These are phyloP conservation scores for Nestor notabilis DNA, from an alignment of 2,113 vertebrate species.

Conservation along the genomic window DNA sequence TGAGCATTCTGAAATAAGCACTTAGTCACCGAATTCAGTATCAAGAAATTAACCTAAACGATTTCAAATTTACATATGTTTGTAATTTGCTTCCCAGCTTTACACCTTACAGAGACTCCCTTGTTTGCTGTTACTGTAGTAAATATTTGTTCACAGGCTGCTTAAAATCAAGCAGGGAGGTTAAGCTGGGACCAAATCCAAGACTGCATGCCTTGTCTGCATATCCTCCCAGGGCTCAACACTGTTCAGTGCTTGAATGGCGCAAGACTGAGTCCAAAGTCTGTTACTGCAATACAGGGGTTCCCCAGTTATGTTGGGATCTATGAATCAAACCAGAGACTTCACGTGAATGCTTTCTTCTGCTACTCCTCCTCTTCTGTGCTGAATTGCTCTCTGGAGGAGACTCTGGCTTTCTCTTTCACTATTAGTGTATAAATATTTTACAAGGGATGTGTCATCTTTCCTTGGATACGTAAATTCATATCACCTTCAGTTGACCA, in stretches of 20 bases:
- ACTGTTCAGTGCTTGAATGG: background rate
- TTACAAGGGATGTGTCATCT: background rate
- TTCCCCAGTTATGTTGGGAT: background rate
- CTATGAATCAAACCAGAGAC: background rate
- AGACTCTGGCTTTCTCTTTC: background rate
- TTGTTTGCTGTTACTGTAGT: slow-evolving; percentile 57
- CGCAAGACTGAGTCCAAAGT: background rate
- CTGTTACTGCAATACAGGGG: background rate
- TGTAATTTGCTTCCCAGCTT: slow-evolving; percentile 49
- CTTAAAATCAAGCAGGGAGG: slow-evolving; percentile 31
- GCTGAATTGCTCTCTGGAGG: background rate
- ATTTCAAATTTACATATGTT: slow-evolving; percentile 64
- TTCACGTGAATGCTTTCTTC: background rate
- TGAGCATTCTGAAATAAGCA: slow-evolving; percentile 43
- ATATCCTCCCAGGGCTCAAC: background rate
- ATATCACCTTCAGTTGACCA: background rate
- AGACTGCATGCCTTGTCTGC: background rate
- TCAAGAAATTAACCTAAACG: slow-evolving; percentile 40
- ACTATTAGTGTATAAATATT: background rate
- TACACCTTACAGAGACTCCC: slow-evolving; percentile 59
- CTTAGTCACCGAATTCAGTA: slow-evolving; percentile 31
- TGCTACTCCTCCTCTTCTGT: background rate
- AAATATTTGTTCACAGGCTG: slow-evolving; percentile 58
- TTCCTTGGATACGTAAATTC: background rate
- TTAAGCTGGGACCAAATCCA: slow-evolving; percentile 47